A percentile compares a stretch with the other conserved stretches of the same genome.
phyloP scores from a whole-genome alignment of 1,140 invertebrate genomes.

The Pteromalus puparum region DNA sequence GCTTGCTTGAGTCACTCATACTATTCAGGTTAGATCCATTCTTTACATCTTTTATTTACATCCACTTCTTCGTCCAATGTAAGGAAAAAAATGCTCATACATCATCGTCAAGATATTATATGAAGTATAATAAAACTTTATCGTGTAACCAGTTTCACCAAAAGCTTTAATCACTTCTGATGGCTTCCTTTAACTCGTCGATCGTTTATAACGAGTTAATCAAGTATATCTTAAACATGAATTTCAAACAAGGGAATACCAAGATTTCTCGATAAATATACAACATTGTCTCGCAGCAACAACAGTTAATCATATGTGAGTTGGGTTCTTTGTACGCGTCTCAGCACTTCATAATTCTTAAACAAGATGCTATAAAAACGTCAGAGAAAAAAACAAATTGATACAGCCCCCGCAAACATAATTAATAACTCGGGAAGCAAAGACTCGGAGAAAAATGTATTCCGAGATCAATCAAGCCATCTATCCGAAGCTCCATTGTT shows the following conservation, averaged over 20 bases:
- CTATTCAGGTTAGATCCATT: too few relatives aligned
- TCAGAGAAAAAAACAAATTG: not conserved
- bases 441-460: not conserved
- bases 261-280: not conserved
- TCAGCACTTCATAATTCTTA: not conserved
- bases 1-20: too few relatives aligned
- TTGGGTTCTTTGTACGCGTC: not conserved
- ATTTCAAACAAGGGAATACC: not conserved
- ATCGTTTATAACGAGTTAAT: slow-evolving; percentile 8
- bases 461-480: slow-evolving; percentile 24
- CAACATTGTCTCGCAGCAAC: not conserved
- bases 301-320: not conserved
- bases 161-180: slow-evolving; percentile 7
- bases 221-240: not conserved
- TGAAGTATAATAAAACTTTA: not conserved
- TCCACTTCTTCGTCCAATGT: too few relatives aligned
- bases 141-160: slow-evolving; percentile 7
- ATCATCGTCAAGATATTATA: slow-evolving; percentile 36
- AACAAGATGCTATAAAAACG: slow-evolving; percentile 1
- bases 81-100: slow-evolving; percentile 40
- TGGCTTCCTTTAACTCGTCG: not conserved
- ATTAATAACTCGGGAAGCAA: not conserved
- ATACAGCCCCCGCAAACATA: not conserved
- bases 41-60: too few relatives aligned
- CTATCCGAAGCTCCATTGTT: slow-evolving; percentile 3